Base-by-base conservation (phyloP, 2,888 invertebrate species). In the Elgonia sp. region DNA sequence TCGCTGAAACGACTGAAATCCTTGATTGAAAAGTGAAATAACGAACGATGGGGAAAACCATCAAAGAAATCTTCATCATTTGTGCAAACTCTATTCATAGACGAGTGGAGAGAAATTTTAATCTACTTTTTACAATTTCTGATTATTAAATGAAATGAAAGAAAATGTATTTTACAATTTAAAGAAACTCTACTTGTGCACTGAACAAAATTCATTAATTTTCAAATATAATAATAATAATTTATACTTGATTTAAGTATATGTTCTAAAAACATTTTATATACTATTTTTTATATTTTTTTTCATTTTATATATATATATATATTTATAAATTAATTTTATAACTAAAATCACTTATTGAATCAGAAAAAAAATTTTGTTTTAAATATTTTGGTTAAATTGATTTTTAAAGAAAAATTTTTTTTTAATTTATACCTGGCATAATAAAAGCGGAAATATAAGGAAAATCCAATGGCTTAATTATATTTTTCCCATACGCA, bases 391-490 rank as follows among this genome's bases (percentile, higher is more conserved):
- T n/a, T n/a, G n/a, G n/a, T n/a, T 46, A 14, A 46, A 46, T 46
- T 46, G 46, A n/a, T n/a, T n/a, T n/a, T 46, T 46, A 46, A 16
- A 46, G 4, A 46, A 29, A 29, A 29, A 3, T 29, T 29, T 29
- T 29, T 1, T 29, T 29, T 29, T 29, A 29, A 46, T 46, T 46
- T 46, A 62, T 84, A 88, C 87, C 87, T 5, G 67, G 53, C 65
- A 65, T 42, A 14, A 37, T 10, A 53, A 72, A 82, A 29, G 40
- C 73, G 9, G 84, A 76, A 62, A 88, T 42, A 29, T 82, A 76
- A 6, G 87, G 84, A 81, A 88, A 88, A n/a, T 88, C 67, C 0
- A 87, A 75, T 6, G 84, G 84, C n/a, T 76, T 76, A 6, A 84
- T 81, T 14, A 14, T 53, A 18, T 39, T 42, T n/a, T 21, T 70